Evolutionary conservation across 1,140 invertebrate genomes (phyloP), one percentile per base, ranked within the genome.

Genomic region (Psilanteris sp.): DNA sequence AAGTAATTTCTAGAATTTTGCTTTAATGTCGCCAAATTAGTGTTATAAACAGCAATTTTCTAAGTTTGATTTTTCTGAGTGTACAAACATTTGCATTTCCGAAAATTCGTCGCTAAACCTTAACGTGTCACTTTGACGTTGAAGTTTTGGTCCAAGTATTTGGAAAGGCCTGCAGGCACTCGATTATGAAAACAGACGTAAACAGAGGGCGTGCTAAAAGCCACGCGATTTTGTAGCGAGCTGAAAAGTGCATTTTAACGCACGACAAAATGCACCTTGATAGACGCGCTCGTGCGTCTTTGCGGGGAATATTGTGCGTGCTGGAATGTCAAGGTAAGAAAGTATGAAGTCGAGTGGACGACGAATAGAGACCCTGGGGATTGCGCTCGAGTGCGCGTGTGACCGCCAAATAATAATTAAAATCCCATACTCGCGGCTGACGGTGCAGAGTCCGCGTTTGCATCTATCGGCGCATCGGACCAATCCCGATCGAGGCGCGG

Each of bases 241-340:
- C 32, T 46, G 72, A 68, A 62, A 55, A 68, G 72, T 75, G 62
- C 41, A 61, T 32, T 62, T 61, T 46, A 48, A 66, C 26, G 55
- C 41, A 64, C 32, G 72, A 76, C 55, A 32, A 57, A 57, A 62
- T 39, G 22, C 50, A 22, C 13, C 9, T 15, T 18, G 55, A 44
- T 48, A 48, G 54, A 31, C 41, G 50, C 41, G 50, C 16, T 14
- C 4, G n/a, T 29, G 48, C 43, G 37, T 73, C 48, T 43, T 55
- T 39, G 41, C 52, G 50, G 50, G 43, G 57, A 64, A 54, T 46
- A 48, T 55, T 27, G 59, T 74, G 64, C 61, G 61, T 78, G 62
- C 43, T 59, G 57, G 70, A 78, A 78, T 78, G 70, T 73, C 70
- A 78, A 78, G 70, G 76, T 66, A 64, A 78, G 55, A 67, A 73